A percentile compares a stretch with the other conserved stretches of the same genome.
Evolutionary conservation across 2,113 vertebrate genomes (phyloP).

Genomic region (Clinocottus analis): DNA sequence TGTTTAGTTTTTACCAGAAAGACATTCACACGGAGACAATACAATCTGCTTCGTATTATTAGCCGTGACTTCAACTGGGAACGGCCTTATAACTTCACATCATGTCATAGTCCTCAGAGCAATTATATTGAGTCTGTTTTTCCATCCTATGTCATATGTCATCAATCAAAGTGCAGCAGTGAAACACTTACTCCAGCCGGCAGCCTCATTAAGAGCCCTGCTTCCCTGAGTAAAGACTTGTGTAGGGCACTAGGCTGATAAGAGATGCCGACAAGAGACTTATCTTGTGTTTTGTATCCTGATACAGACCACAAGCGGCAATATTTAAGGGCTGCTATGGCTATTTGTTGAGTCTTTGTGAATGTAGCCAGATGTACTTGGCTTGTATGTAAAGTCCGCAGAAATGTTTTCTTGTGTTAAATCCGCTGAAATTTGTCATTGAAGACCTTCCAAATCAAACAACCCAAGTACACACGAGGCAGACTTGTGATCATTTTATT

Average conservation of each 20-base stretch:
- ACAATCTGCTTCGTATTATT: slow-evolving; percentile 34
- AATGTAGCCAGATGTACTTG: background rate
- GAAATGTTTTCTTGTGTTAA: background rate
- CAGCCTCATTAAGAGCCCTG: background rate
- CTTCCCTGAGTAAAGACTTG: background rate
- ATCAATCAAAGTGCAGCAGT: slow-evolving; percentile 3
- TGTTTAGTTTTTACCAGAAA: background rate
- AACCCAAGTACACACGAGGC: background rate
- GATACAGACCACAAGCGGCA: background rate
- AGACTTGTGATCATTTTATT: background rate
- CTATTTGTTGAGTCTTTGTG: background rate
- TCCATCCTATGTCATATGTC: slow-evolving; percentile 35
- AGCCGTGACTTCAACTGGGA: slow-evolving; percentile 63
- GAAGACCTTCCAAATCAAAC: background rate
- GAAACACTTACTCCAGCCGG: background rate
- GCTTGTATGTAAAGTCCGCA: background rate
- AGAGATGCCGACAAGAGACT: background rate
- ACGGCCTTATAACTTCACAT: slow-evolving; percentile 18
- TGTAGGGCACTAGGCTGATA: background rate
- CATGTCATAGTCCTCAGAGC: slow-evolving; percentile 26
- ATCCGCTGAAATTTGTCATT: background rate
- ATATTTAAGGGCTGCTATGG: background rate
- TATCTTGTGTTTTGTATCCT: background rate
- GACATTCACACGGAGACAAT: slow-evolving; percentile 12
- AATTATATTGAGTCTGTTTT: slow-evolving; percentile 10